Percentiles rank a stretch among this genome's conserved stretches.
Evolutionary conservation across 2,888 invertebrate species (phyloP).

Genomic region (Itoplectis maculator): DNA sequence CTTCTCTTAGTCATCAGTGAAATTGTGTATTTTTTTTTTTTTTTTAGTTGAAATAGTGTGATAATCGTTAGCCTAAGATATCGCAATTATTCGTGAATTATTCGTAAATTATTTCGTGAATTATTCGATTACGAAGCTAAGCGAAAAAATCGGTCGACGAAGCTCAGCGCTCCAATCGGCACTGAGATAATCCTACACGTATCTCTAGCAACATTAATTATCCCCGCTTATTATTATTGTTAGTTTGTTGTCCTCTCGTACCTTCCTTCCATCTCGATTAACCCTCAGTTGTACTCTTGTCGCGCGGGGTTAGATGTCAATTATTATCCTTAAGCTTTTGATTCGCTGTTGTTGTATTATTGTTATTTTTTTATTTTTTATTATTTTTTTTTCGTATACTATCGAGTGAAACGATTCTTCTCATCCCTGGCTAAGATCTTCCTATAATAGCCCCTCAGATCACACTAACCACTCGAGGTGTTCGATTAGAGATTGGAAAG

Average conservation of each 20-base stretch:
- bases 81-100: slow-evolving; percentile 17
- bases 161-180: background rate
- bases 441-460: slow-evolving; percentile 25
- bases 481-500: slow-evolving; percentile 58
- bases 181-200: background rate
- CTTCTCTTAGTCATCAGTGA: background rate
- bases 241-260: background rate
- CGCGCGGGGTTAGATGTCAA: slow-evolving; percentile 8
- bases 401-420: slow-evolving; percentile 14
- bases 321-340: slow-evolving; percentile 21
- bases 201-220: background rate
- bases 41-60: background rate
- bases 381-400: slow-evolving; percentile 32
- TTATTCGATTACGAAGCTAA: background rate
- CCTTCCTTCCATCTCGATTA: background rate
- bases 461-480: slow-evolving; percentile 53
- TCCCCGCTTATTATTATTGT: background rate
- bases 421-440: slow-evolving; percentile 29
- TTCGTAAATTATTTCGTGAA: no score
- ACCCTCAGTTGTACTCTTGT: slow-evolving; percentile 33
- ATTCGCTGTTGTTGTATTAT: slow-evolving; percentile 21
- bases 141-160: background rate
- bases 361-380: background rate
- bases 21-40: no score
- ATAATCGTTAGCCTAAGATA: slow-evolving; percentile 1